These are phyloP conservation scores for Ciona savignyi DNA, from an alignment of 23 tunicate genomes.

Conservation along the genomic window DNA sequence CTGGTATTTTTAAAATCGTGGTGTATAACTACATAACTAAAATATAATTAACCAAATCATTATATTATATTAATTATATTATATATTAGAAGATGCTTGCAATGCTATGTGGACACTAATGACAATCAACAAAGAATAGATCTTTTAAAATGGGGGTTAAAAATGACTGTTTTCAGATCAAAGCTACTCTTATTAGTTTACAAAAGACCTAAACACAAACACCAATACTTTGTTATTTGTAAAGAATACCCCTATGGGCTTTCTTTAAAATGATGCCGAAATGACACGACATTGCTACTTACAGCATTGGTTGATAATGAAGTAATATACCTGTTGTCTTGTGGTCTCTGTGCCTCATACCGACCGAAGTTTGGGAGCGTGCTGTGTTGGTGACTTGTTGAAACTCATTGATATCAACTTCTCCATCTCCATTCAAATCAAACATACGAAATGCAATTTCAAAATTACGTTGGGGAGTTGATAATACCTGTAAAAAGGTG, in stretches of 20 bases:
- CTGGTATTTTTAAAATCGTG: no score
- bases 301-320: neutral
- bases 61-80: no score
- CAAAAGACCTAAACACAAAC: neutral
- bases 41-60: no score
- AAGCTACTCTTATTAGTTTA: neutral
- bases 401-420: conserved; percentile 89
- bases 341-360: conserved; percentile 93
- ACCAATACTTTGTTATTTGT: neutral
- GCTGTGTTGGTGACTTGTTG: conserved; percentile 90
- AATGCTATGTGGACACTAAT: no score
- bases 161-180: neutral
- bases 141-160: no score
- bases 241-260: neutral
- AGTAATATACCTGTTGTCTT: conserved; percentile 55
- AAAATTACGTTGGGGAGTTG: conserved; percentile 93
- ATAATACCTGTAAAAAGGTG: conserved; percentile 42
- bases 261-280: no score
- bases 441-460: conserved; percentile 99
- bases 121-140: no score
- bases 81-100: no score
- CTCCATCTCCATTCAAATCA: conserved; percentile 98
- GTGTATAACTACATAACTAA: no score
- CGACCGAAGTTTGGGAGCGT: conserved; percentile 81
- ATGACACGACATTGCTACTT: no score